A percentile compares a stretch with the other conserved stretches of the same genome.
Conservation (phyloP, 2,797 vertebrate genomes). For the Brachyalestes nurse region DNA sequence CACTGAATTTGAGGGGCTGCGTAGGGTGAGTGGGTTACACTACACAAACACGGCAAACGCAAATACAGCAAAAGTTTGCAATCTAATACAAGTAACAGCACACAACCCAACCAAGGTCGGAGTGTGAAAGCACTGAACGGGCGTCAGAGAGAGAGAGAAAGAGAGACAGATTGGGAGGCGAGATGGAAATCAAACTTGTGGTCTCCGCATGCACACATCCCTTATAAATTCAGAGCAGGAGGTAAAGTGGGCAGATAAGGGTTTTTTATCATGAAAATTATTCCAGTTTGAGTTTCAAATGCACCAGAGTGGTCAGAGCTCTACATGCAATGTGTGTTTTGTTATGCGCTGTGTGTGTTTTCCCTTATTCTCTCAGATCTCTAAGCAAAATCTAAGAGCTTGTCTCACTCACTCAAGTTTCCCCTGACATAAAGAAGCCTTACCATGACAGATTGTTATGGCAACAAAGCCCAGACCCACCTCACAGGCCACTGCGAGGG, state of each 20-base stretch:
- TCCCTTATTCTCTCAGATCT: slow-evolving; percentile 1
- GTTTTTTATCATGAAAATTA: slow-evolving; percentile 5
- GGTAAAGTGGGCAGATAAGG: slow-evolving; percentile 6
- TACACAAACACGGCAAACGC: slow-evolving; percentile 37
- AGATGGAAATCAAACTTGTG: background rate
- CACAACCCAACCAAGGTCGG: background rate
- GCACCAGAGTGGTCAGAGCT: background rate
- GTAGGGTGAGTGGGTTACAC: slow-evolving; percentile 24
- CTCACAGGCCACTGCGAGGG: slow-evolving; percentile 23
- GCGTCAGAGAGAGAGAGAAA: background rate
- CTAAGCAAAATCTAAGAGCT: background rate
- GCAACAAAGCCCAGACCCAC: slow-evolving; percentile 25
- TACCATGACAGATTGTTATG: slow-evolving; percentile 35
- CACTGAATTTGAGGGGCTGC: slow-evolving; percentile 10
- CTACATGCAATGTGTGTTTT: background rate
- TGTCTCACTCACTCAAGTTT: background rate
- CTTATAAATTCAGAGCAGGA: slow-evolving; percentile 8
- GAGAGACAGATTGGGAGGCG: background rate
- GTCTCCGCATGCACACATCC: background rate
- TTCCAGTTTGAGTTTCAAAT: background rate
- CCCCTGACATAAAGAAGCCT: background rate
- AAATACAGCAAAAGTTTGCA: slow-evolving; percentile 40
- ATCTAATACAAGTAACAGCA: slow-evolving; percentile 8
- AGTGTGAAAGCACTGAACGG: no score
- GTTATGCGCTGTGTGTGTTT: slow-evolving; percentile 14